Conservation (phyloP, 2,113 vertebrate species). For the Tiliqua scincoides region DNA sequence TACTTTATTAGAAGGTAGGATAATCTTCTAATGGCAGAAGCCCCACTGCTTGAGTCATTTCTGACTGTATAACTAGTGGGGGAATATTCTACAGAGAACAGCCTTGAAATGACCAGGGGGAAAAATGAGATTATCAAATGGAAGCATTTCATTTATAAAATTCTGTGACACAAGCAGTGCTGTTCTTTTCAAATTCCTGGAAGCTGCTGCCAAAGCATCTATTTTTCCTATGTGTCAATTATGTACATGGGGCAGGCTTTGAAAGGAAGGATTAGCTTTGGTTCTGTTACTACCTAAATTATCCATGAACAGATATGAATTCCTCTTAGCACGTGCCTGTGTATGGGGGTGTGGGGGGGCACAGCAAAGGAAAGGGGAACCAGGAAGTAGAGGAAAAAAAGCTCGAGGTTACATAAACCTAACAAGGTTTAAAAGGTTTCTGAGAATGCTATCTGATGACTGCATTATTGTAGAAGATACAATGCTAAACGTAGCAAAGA, state of each 20-base stretch:
- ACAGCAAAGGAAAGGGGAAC: not conserved
- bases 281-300: conserved; percentile 48
- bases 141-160: conserved; percentile 50
- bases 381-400: not conserved
- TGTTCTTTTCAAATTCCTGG: conserved; percentile 41
- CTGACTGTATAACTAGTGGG: conserved; percentile 36
- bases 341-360: not conserved
- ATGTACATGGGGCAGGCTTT: conserved; percentile 43
- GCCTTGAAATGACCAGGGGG: conserved; percentile 39
- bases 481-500: not conserved
- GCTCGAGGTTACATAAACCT: not conserved
- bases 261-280: conserved; percentile 60
- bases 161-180: conserved; percentile 52
- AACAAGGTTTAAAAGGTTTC: not conserved
- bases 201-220: conserved; percentile 45
- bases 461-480: not conserved
- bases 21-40: conserved; percentile 20
- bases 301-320: conserved; percentile 57
- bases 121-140: conserved; percentile 41
- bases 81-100: conserved; percentile 22
- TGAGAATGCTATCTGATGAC: not conserved
- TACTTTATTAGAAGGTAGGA: conserved; percentile 22
- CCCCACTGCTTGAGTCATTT: conserved; percentile 37
- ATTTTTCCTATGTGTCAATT: conserved; percentile 45
- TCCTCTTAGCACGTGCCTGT: not conserved